A percentile compares a stretch with the other conserved stretches of the same genome.
Evolutionary conservation across 2,113 vertebrate genomes (phyloP).

Genomic region (Calyptomena viridis): DNA sequence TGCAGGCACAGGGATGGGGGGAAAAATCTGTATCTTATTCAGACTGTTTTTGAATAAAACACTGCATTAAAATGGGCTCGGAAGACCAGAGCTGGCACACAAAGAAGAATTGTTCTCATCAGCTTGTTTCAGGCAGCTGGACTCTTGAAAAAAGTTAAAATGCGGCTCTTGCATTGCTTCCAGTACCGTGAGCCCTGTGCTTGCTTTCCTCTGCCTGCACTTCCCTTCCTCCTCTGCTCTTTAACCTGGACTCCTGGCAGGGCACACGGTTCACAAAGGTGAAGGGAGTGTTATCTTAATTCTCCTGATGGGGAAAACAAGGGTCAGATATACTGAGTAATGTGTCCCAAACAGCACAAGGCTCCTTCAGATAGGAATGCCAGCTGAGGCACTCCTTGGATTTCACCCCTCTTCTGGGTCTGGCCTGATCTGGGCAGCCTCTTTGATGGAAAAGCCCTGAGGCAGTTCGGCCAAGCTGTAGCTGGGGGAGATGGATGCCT

Average conservation of each 20-base stretch:
- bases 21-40: not conserved
- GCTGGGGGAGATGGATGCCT: not conserved
- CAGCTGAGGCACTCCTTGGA: not conserved
- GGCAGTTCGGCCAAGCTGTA: not conserved
- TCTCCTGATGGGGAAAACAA: not conserved
- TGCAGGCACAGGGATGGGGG: accelerated
- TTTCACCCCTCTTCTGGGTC: not conserved
- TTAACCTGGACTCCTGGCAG: not conserved
- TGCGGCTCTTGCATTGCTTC: not conserved
- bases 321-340: not conserved
- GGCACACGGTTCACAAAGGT: not conserved
- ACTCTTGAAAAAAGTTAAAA: not conserved
- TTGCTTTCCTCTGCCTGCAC: not conserved
- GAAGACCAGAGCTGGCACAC: not conserved
- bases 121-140: not conserved
- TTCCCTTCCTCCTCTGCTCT: not conserved
- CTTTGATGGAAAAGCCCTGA: not conserved
- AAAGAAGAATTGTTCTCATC: not conserved
- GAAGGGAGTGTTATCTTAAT: not conserved
- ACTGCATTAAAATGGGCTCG: not conserved
- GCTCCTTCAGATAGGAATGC: not conserved
- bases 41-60: not conserved
- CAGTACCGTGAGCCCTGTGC: not conserved
- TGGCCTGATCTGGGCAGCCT: accelerated
- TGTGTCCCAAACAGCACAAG: not conserved